Conservation (phyloP, 1,140 invertebrate species). For the Linepithema humile region DNA sequence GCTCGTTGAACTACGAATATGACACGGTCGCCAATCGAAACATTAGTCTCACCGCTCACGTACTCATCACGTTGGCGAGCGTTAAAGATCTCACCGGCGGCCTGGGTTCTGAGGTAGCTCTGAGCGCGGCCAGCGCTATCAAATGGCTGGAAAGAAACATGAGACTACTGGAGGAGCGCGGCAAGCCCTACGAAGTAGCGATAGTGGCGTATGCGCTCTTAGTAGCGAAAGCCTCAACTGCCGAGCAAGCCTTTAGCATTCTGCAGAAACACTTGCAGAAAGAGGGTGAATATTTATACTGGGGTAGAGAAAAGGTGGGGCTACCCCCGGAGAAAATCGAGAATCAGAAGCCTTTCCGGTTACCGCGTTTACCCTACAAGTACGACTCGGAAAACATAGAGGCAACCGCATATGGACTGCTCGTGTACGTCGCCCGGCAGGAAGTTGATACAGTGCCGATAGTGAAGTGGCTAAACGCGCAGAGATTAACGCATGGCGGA, state of each 20-base stretch:
- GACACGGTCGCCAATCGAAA: constrained; percentile 88
- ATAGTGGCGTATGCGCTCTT: constrained; percentile 95
- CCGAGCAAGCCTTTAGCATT: constrained; percentile 92
- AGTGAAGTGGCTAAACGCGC: constrained; percentile 96
- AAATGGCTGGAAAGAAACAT: constrained; percentile 94
- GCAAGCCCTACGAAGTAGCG: constrained; percentile 93
- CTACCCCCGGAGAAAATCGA: constrained; percentile 92
- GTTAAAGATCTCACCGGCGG: constrained; percentile 93
- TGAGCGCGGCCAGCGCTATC: constrained; percentile 89
- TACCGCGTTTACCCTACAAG: constrained; percentile 94
- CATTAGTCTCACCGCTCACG: constrained; percentile 95
- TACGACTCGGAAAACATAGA: constrained; percentile 97
- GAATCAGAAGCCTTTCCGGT: constrained; percentile 94
- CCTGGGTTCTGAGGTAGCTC: constrained; percentile 89
- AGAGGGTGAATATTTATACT: constrained; percentile 93
- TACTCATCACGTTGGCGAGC: constrained; percentile 92
- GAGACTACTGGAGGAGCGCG: constrained; percentile 88
- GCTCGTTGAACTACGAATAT: constrained; percentile 85
- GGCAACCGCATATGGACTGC: constrained; percentile 95
- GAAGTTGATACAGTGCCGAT: constrained; percentile 93
- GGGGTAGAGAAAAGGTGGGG: constrained; percentile 92
- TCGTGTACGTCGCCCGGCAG: constrained; percentile 94
- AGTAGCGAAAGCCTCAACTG: constrained; percentile 90
- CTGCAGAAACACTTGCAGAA: constrained; percentile 87
- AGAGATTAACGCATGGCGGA: constrained; percentile 95